Percentiles rank a stretch among this genome's conserved stretches.
Evolutionary conservation across 1,140 invertebrate species (phyloP).

Genomic region (Frieseomelitta varia): DNA sequence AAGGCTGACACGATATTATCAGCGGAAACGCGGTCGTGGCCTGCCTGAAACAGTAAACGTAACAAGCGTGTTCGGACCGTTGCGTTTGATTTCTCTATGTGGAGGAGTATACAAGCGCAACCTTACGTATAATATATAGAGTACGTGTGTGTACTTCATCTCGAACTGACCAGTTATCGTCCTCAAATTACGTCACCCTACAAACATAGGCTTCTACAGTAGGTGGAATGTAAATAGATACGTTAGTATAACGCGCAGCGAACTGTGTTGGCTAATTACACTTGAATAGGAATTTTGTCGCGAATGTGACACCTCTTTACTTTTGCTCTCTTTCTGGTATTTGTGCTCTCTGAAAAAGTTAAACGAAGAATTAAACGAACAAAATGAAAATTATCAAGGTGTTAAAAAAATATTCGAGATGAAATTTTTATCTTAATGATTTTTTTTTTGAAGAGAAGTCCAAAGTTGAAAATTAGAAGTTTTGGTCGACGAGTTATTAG

Average conservation of each 20-base stretch:
- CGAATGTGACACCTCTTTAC: neutral
- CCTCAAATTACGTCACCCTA: slow-evolving; percentile 42
- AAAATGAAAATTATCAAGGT: neutral
- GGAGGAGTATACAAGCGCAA: neutral
- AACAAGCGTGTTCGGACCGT: slow-evolving; percentile 24
- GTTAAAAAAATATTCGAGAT: neutral
- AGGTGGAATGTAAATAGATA: slow-evolving; percentile 43
- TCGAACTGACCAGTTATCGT: slow-evolving; percentile 29
- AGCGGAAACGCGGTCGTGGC: slow-evolving; percentile 39
- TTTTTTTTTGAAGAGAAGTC: too few relatives aligned
- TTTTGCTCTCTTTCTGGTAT: neutral
- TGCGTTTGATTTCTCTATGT: slow-evolving; percentile 12
- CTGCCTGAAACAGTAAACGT: slow-evolving; percentile 43
- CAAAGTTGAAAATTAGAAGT: neutral
- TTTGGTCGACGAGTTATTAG: neutral
- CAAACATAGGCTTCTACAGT: slow-evolving; percentile 23
- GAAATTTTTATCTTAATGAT: neutral
- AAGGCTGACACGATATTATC: neutral
- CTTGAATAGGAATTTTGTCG: neutral
- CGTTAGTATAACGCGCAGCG: neutral
- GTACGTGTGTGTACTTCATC: neutral
- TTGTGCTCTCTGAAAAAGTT: neutral
- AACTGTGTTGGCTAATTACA: slow-evolving; percentile 24
- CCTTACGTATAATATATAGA: neutral
- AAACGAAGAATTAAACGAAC: neutral